phyloP scores from a whole-genome alignment of 2,888 invertebrate genomes.

The Epicampocera succincta region DNA sequence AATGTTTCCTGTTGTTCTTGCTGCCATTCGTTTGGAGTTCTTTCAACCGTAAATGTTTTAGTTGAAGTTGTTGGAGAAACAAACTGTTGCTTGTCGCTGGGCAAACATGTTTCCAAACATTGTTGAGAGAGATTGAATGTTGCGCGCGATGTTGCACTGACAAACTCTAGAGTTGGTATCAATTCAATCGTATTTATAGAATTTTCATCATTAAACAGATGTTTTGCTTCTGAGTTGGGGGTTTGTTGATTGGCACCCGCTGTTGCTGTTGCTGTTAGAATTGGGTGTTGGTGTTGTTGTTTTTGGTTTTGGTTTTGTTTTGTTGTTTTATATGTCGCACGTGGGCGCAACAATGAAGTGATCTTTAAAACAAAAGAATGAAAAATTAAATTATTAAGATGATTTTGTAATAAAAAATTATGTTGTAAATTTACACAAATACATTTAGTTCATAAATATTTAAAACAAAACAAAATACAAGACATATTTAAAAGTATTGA shows the following conservation, averaged over 20 bases:
- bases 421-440: background rate
- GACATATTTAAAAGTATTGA: too few species aligned
- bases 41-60: conserved; percentile 74
- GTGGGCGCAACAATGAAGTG: conserved; percentile 79
- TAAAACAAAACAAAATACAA: too few species aligned
- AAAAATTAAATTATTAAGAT: conserved; percentile 3
- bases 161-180: conserved; percentile 78
- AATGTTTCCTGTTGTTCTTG: conserved; percentile 68
- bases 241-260: conserved; percentile 31
- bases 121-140: conserved; percentile 68
- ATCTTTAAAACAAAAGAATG: conserved; percentile 74
- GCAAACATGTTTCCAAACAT: conserved; percentile 60
- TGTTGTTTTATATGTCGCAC: conserved; percentile 74
- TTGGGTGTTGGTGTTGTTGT: conserved; percentile 41
- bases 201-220: conserved; percentile 59
- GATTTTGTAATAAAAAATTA: conserved; percentile 9
- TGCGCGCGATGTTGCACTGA: conserved; percentile 70
- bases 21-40: conserved; percentile 51
- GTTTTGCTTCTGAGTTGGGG: conserved; percentile 68
- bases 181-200: conserved; percentile 74
- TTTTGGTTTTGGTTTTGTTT: background rate
- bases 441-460: too few species aligned
- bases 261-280: conserved; percentile 37
- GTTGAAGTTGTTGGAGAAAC: conserved; percentile 70
- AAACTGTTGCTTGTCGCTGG: conserved; percentile 22